These are phyloP conservation scores for Nasonovia ribisnigri DNA, from an alignment of 2,888 invertebrate genomes.

Conservation along the genomic window DNA sequence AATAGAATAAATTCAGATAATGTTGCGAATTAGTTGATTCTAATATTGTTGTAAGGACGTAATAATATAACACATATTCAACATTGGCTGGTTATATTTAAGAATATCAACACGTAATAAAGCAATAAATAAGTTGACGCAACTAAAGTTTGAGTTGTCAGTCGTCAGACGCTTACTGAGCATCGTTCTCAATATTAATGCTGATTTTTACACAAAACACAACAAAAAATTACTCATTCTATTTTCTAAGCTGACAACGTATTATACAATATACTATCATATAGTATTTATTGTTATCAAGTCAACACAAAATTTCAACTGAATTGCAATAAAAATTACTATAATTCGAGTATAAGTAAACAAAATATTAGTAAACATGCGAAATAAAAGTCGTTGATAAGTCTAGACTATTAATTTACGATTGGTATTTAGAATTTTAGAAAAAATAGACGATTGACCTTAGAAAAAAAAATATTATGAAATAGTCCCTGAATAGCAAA, in stretches of 20 bases:
- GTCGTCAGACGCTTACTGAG: neutral
- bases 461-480: slow-evolving; percentile 29
- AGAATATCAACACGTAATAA: neutral
- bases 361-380: neutral
- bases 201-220: neutral
- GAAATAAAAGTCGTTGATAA: neutral
- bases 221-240: neutral
- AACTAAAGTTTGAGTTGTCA: neutral
- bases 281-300: neutral
- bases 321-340: slow-evolving; percentile 3
- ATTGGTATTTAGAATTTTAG: neutral
- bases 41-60: neutral
- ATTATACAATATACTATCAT: neutral
- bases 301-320: neutral
- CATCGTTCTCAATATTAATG: neutral
- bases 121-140: neutral
- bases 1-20: neutral
- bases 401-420: neutral
- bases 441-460: slow-evolving; percentile 1
- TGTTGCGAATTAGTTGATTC: neutral
- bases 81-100: neutral
- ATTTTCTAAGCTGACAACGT: neutral
- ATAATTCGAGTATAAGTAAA: neutral
- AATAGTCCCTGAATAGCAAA: slow-evolving; percentile 53
- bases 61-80: neutral